Percentiles rank a stretch among this genome's conserved stretches.
phyloP scores from a whole-genome alignment of 2,888 invertebrate genomes.

The Drosophila colorata region DNA sequence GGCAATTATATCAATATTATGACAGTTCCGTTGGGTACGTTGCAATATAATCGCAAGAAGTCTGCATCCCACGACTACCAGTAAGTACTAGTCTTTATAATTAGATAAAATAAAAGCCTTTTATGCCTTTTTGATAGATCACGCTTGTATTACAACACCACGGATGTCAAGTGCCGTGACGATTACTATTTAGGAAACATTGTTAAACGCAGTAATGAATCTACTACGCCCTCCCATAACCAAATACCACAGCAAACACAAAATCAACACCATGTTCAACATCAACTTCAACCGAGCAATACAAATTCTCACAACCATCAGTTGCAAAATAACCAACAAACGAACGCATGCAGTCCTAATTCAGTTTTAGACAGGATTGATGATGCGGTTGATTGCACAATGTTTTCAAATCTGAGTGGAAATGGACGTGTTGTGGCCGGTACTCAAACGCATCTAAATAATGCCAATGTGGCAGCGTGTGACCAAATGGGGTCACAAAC shows the following conservation, averaged over 20 bases:
- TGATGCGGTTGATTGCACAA: conserved; percentile 75
- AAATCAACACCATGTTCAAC: conserved; percentile 71
- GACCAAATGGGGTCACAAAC: conserved; percentile 59
- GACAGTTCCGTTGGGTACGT: conserved; percentile 83
- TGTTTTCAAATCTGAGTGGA: conserved; percentile 70
- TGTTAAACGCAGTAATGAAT: conserved; percentile 55
- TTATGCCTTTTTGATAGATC: conserved; percentile 65
- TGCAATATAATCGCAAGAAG: conserved; percentile 85
- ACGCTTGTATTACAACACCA: conserved; percentile 83
- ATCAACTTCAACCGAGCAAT: conserved; percentile 64
- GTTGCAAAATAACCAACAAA: conserved; percentile 60
- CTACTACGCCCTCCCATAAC: conserved; percentile 55
- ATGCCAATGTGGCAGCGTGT: conserved; percentile 51
- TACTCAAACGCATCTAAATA: conserved; percentile 81
- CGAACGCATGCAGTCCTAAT: conserved; percentile 51
- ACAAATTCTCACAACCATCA: conserved; percentile 53
- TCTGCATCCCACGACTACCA: conserved; percentile 84
- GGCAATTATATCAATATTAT: conserved; percentile 85
- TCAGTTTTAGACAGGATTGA: conserved; percentile 71
- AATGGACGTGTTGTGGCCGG: conserved; percentile 78
- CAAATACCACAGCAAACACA: conserved; percentile 56
- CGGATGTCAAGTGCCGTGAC: conserved; percentile 84
- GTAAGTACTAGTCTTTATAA: conserved; percentile 69
- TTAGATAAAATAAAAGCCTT: neutral
- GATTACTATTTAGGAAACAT: conserved; percentile 81